These are phyloP conservation scores for Odontophorus gujanensis DNA, from an alignment of 2,113 vertebrate species.

Conservation along the genomic window DNA sequence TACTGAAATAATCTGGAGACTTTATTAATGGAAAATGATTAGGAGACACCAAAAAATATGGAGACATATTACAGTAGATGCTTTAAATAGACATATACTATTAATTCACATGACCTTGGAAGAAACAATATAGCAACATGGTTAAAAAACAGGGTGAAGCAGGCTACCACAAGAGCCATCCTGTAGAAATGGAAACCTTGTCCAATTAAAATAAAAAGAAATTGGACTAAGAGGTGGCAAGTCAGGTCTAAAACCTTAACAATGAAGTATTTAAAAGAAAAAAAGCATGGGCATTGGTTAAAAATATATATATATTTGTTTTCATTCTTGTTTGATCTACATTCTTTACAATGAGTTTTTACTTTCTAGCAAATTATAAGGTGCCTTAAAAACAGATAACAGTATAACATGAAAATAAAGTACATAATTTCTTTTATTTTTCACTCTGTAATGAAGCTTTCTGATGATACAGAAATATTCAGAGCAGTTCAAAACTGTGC, in stretches of 20 bases:
- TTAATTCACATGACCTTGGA: neutral
- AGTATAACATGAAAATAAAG: neutral
- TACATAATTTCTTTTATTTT: neutral
- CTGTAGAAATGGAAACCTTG: neutral
- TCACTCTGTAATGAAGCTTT: neutral
- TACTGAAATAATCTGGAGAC: neutral
- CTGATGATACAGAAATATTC: neutral
- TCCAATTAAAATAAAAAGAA: neutral
- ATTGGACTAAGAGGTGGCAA: neutral
- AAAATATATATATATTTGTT: neutral
- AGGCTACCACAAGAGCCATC: neutral
- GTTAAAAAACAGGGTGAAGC: neutral
- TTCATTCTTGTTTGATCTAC: neutral
- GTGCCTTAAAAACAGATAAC: neutral
- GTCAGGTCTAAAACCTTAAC: neutral
- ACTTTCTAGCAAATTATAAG: neutral
- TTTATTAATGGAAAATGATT: neutral
- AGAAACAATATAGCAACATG: neutral
- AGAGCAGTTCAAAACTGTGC: neutral
- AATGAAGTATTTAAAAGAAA: neutral
- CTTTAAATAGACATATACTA: neutral
- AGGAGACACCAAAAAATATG: neutral
- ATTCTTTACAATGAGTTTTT: neutral
- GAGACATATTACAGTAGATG: accelerated
- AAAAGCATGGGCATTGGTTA: neutral